Evolutionary conservation across 2,113 vertebrate species (phyloP).

Genomic region (Vombatus ursinus): DNA sequence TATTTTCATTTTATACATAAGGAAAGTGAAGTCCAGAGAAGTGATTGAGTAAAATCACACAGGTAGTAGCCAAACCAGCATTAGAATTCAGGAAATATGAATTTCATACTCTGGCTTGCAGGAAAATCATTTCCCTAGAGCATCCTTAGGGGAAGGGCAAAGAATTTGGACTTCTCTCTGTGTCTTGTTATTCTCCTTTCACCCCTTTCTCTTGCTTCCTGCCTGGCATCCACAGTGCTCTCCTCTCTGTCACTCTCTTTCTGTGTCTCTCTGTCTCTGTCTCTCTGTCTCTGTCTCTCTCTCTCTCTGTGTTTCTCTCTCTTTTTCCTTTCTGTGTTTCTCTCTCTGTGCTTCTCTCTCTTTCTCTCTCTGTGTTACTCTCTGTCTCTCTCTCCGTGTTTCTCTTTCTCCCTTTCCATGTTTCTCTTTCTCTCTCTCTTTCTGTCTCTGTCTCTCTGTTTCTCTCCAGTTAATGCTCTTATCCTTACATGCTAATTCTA

Average conservation of each 20-base stretch:
- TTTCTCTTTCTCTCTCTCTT: neutral
- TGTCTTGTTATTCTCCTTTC: neutral
- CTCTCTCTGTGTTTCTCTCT: neutral
- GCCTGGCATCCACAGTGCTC: neutral
- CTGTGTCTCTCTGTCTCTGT: too few species aligned
- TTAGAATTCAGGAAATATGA: neutral
- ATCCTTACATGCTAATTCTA: neutral
- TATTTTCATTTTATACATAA: neutral
- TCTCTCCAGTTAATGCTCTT: neutral
- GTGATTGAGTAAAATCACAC: neutral
- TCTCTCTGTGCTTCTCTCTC: too few species aligned
- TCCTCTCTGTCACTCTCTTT: too few species aligned
- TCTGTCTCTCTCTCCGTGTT: neutral
- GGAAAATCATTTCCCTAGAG: neutral
- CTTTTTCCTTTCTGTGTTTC: too few species aligned
- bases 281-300: neutral
- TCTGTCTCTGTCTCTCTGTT: neutral
- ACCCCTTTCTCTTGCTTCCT: neutral
- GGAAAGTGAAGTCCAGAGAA: neutral
- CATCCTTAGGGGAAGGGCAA: neutral
- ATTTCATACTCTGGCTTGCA: neutral
- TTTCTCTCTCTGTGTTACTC: too few species aligned
- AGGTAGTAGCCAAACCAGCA: neutral
- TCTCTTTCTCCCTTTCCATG: neutral
- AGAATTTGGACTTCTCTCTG: neutral